phyloP scores from a whole-genome alignment of 2,113 vertebrate genomes.

The Chrysemys picta region DNA sequence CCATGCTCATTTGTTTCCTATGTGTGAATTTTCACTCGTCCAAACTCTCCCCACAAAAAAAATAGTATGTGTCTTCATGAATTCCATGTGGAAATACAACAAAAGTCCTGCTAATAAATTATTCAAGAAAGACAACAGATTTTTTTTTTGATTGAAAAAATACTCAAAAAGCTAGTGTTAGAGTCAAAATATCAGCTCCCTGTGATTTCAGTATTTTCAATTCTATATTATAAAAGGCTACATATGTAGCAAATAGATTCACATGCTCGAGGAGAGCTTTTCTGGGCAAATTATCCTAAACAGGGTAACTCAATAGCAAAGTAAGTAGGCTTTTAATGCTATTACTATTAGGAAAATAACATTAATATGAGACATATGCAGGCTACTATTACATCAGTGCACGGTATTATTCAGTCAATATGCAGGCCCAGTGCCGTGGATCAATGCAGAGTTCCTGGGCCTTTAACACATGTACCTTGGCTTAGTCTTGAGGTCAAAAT shows the following conservation, averaged over 20 bases:
- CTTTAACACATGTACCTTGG: constrained; percentile 52
- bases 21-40: constrained; percentile 34
- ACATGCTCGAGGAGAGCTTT: constrained; percentile 30
- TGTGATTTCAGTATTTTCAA: constrained; percentile 62
- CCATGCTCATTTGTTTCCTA: constrained; percentile 52
- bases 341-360: constrained; percentile 74
- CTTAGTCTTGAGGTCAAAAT: constrained; percentile 72
- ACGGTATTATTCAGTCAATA: constrained; percentile 34
- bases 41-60: constrained; percentile 36
- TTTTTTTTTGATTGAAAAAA: constrained; percentile 13
- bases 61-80: constrained; percentile 29
- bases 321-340: constrained; percentile 64
- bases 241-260: constrained; percentile 15
- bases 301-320: constrained; percentile 69
- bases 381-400: constrained; percentile 55
- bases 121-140: constrained; percentile 14
- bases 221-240: constrained; percentile 63
- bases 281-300: constrained; percentile 65
- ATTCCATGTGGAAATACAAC: constrained; percentile 61
- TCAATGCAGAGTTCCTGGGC: constrained; percentile 47
- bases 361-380: constrained; percentile 79
- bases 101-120: constrained; percentile 67
- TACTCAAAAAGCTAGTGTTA: constrained; percentile 18
- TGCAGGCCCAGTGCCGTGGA: not conserved
- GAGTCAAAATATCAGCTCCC: constrained; percentile 39